phyloP scores from a whole-genome alignment of 2,888 invertebrate species.

The Acronicta leporina region DNA sequence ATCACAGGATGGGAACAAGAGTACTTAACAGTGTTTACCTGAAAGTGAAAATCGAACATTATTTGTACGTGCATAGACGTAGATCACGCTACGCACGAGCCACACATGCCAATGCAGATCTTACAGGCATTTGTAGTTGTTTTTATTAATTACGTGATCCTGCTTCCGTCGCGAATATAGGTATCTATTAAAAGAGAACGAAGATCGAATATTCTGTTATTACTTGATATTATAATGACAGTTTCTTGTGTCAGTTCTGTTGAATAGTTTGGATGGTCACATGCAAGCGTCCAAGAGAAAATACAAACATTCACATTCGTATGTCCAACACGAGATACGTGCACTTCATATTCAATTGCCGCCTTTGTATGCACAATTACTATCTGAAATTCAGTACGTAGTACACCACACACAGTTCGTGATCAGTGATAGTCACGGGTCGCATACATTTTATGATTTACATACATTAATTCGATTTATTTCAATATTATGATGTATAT shows the following conservation, averaged over 20 bases:
- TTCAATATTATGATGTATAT: conserved; percentile 10
- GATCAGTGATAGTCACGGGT: conserved; percentile 44
- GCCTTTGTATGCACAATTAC: conserved; percentile 52
- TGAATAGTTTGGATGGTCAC: conserved; percentile 84
- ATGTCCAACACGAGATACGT: conserved; percentile 66
- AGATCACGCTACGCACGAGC: conserved; percentile 66
- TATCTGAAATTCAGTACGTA: conserved; percentile 52
- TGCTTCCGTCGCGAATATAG: conserved; percentile 61
- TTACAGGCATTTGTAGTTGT: conserved; percentile 46
- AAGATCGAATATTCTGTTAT: conserved; percentile 73
- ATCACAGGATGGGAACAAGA: conserved; percentile 29
- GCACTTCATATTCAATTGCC: conserved; percentile 53
- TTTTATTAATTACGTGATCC: conserved; percentile 66
- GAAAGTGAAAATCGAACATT: conserved; percentile 83
- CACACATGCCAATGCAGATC: conserved; percentile 62
- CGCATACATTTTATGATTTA: conserved; percentile 41
- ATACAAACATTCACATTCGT: conserved; percentile 63
- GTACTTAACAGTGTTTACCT: conserved; percentile 61
- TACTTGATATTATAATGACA: conserved; percentile 81
- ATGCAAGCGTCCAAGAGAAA: conserved; percentile 81
- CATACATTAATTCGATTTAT: conserved; percentile 35
- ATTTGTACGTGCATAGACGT: conserved; percentile 59
- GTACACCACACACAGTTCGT: conserved; percentile 39
- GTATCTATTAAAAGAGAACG: conserved; percentile 66
- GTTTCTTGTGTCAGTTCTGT: conserved; percentile 85